Conservation (phyloP, 2,113 vertebrate species). For the Anolis sagrei region DNA sequence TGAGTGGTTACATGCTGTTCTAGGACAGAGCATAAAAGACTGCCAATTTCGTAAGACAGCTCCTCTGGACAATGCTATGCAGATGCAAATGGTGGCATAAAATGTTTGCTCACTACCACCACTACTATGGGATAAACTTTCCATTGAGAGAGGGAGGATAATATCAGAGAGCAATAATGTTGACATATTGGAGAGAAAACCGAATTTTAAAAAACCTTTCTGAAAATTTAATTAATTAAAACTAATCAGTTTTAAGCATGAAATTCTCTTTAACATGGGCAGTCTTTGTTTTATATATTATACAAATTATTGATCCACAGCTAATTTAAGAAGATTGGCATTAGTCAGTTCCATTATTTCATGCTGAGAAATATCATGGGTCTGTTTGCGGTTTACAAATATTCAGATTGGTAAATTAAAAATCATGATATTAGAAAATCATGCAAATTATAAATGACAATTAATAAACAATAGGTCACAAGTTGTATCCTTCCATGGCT, state of each 20-base stretch:
- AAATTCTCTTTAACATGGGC: neutral
- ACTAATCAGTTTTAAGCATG: neutral
- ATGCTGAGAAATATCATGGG: neutral
- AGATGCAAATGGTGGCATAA: no score
- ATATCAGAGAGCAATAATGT: neutral
- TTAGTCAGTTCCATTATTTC: neutral
- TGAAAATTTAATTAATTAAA: slow-evolving; percentile 2
- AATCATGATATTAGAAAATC: neutral
- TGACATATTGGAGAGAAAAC: neutral
- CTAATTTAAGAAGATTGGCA: neutral
- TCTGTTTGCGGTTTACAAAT: neutral
- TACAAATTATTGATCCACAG: neutral
- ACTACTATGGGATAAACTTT: no score
- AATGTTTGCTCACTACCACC: no score
- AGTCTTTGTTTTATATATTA: neutral
- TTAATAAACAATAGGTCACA: neutral
- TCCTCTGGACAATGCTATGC: no score
- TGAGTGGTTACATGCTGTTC: no score
- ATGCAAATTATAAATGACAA: slow-evolving; percentile 11
- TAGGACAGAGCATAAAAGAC: no score
- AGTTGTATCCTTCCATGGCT: neutral
- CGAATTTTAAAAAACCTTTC: neutral
- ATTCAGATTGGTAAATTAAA: neutral
- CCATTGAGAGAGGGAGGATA: no score
- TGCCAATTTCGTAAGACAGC: no score